Percentiles rank a stretch among this genome's conserved stretches.
Evolutionary conservation across 2,113 vertebrate genomes (phyloP).

Genomic region (Heteronetta atricapilla): DNA sequence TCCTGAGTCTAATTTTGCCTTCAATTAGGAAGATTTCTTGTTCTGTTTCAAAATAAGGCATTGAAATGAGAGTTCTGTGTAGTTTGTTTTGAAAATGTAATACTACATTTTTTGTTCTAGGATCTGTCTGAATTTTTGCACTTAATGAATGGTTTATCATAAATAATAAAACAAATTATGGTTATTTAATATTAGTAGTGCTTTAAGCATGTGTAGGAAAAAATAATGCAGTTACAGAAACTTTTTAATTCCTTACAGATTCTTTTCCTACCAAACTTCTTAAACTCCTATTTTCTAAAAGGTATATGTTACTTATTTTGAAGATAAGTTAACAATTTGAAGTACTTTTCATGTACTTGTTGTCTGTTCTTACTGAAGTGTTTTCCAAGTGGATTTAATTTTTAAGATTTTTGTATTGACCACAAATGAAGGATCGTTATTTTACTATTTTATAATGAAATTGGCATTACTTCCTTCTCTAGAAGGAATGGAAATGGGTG

Average conservation of each 20-base stretch:
- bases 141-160: neutral
- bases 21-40: neutral
- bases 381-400: neutral
- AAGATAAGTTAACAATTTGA: neutral
- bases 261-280: neutral
- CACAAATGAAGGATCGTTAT: neutral
- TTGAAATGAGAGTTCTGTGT: neutral
- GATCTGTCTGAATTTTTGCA: neutral
- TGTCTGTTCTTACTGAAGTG: neutral
- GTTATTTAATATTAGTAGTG: neutral
- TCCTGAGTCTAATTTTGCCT: neutral
- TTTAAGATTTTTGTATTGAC: neutral
- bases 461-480: neutral
- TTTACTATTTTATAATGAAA: neutral
- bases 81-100: neutral
- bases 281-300: neutral
- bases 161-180: no score
- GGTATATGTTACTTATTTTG: neutral
- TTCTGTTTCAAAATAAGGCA: neutral
- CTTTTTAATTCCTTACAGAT: no score
- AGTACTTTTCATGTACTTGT: neutral
- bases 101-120: neutral
- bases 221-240: no score
- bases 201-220: neutral
- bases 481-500: neutral